Evolutionary conservation across 2,113 vertebrate genomes (phyloP).

Genomic region (Eulemur rufifrons): DNA sequence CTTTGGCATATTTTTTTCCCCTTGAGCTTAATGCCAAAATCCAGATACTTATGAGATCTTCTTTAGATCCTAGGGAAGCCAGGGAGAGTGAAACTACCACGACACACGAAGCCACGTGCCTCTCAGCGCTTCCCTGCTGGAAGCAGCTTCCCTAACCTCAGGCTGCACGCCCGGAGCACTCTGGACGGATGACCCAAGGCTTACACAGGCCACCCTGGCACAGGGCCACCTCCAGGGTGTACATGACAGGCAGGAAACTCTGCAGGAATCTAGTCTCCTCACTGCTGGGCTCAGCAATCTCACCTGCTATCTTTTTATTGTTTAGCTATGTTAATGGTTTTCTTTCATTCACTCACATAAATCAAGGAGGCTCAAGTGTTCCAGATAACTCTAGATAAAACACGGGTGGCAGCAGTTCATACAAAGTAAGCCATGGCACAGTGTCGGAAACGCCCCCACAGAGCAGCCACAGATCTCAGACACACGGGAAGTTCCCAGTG

Average conservation of each 20-base stretch:
- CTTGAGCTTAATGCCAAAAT: neutral
- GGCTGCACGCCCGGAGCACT: rapidly evolving
- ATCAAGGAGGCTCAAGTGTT: conserved; percentile 3
- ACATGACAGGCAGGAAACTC: rapidly evolving
- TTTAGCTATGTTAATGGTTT: conserved; percentile 3
- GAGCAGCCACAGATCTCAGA: neutral
- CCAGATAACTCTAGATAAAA: conserved; percentile 42
- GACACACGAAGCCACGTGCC: neutral
- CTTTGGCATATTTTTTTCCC: neutral
- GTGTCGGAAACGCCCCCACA: neutral
- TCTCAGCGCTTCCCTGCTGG: rapidly evolving
- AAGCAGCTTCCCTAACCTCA: conserved; percentile 20
- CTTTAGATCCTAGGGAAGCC: neutral
- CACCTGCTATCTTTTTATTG: conserved; percentile 46
- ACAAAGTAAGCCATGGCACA: neutral
- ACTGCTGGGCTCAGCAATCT: neutral
- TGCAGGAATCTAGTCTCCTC: neutral
- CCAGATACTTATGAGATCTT: neutral
- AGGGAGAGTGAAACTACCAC: neutral
- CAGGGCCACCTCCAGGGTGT: neutral
- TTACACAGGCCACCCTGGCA: neutral
- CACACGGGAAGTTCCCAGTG: neutral
- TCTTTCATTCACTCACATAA: neutral
- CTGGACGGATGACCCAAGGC: neutral
- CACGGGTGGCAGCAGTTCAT: neutral